phyloP scores from a whole-genome alignment of 2,797 vertebrate genomes.

The Galaxias olidus region DNA sequence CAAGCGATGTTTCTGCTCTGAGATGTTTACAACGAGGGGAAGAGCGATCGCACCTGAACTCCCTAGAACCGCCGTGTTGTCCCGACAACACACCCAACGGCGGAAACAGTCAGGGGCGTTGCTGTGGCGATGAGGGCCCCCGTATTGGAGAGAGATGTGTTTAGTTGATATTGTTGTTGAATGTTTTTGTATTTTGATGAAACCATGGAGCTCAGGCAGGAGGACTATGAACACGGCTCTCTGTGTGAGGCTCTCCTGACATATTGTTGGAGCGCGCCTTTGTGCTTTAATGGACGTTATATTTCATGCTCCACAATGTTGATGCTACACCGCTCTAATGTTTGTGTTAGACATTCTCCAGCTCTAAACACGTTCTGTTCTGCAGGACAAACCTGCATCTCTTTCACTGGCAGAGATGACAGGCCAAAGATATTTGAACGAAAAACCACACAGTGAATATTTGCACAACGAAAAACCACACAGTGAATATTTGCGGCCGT shows the following conservation, averaged over 20 bases:
- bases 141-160: slow-evolving; percentile 41
- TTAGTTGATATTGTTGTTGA: slow-evolving; percentile 11
- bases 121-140: slow-evolving; percentile 1
- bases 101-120: slow-evolving; percentile 8
- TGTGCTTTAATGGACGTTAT: slow-evolving; percentile 49
- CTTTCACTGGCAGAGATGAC: slow-evolving; percentile 31
- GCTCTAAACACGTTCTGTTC: slow-evolving; percentile 60
- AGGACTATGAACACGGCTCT: slow-evolving; percentile 34
- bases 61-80: slow-evolving; percentile 12
- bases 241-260: slow-evolving; percentile 34
- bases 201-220: slow-evolving; percentile 40
- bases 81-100: background rate
- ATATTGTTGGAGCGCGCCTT: slow-evolving; percentile 53
- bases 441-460: slow-evolving; percentile 17
- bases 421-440: slow-evolving; percentile 12
- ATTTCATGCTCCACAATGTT: slow-evolving; percentile 58
- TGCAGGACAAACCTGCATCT: slow-evolving; percentile 38
- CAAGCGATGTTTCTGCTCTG: slow-evolving; percentile 34
- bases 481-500: too few relatives aligned
- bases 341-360: slow-evolving; percentile 54
- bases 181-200: slow-evolving; percentile 3
- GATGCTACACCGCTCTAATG: slow-evolving; percentile 45
- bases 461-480: slow-evolving; percentile 19
- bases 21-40: slow-evolving; percentile 51
- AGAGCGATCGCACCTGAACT: slow-evolving; percentile 34